Evolutionary conservation across 1,140 invertebrate genomes (phyloP).

Genomic region (Rhizoglyphus robini): DNA sequence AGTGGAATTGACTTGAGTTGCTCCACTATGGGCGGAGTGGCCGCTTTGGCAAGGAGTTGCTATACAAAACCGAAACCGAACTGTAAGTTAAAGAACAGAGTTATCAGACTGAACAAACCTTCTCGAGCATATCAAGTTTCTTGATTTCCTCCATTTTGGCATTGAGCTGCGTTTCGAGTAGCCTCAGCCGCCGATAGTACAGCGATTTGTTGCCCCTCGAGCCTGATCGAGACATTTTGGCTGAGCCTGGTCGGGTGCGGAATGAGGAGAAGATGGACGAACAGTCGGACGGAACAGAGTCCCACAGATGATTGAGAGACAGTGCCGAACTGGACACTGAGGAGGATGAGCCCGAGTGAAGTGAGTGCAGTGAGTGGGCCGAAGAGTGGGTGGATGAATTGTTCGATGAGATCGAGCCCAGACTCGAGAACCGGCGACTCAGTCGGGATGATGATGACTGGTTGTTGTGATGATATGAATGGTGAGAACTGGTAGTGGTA

Average conservation of each 20-base stretch:
- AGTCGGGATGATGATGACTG: background rate
- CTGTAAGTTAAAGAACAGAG: too few species aligned
- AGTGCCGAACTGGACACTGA: background rate
- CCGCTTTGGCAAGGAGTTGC: too few species aligned
- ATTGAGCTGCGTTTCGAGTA: background rate
- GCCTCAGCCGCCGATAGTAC: background rate
- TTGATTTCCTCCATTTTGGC: conserved; percentile 6
- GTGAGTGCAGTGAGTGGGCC: background rate
- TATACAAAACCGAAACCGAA: too few species aligned
- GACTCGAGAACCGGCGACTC: background rate
- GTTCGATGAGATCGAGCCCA: background rate
- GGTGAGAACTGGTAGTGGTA: background rate
- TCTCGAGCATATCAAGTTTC: background rate
- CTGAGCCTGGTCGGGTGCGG: background rate
- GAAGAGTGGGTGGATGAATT: background rate
- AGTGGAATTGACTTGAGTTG: too few species aligned
- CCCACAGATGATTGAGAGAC: background rate
- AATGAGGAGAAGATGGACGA: background rate
- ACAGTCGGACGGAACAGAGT: background rate
- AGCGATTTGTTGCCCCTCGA: background rate
- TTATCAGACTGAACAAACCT: too few species aligned
- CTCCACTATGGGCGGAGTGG: too few species aligned
- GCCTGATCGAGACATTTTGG: background rate
- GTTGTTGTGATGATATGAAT: background rate
- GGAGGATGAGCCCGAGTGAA: background rate